Evolutionary conservation across 2,797 vertebrate species (phyloP), one percentile per base, ranked within the genome.

Genomic region (Smutsia gigantea): DNA sequence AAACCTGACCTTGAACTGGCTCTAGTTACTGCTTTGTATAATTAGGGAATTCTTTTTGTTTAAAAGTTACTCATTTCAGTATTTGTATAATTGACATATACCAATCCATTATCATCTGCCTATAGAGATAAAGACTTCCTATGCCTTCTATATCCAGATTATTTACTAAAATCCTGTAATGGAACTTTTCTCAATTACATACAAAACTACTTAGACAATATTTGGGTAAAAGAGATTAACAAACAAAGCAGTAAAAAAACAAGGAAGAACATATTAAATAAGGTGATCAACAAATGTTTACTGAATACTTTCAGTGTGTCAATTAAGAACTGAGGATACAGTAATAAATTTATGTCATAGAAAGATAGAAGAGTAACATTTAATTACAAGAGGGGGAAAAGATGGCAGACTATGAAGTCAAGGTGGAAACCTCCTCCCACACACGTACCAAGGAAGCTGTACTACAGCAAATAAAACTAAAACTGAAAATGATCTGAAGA

Each of bases 1-100:
- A 79, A 92, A 61, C 21, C 79, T 96, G 55, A 87, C 25, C 95
- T 86, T 87, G 25, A 87, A 97, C 27, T 90, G 9, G 1, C 31
- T 92, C 14, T 74, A 75, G 83, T 63, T 90, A 85, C 2, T 83
- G 42, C 27, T 74, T 77, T 90, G 34, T 89, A 1, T 83, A 29
- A 59, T 23, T 23, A 46, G 18, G 42, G 10, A 17, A 72, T 29
- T 81, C 87, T 71, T 61, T 85, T 59, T 74, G 61, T 86, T 39
- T 75, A 83, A 92, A 37, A 31, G 17, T 86, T 5, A 39, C 63
- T 87, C 37, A 42, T 34, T 81, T 84, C 10, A 68, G 3, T 29
- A 77, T 92, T 66, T 88, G 18, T 27, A 79, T 85, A 69, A 34
- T 57, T 87, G 15, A n/a, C n/a, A 92, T 15, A 57, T 5, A 94